Evolutionary conservation across 2,888 invertebrate species (phyloP).

Genomic region (Dendrolimus pini): DNA sequence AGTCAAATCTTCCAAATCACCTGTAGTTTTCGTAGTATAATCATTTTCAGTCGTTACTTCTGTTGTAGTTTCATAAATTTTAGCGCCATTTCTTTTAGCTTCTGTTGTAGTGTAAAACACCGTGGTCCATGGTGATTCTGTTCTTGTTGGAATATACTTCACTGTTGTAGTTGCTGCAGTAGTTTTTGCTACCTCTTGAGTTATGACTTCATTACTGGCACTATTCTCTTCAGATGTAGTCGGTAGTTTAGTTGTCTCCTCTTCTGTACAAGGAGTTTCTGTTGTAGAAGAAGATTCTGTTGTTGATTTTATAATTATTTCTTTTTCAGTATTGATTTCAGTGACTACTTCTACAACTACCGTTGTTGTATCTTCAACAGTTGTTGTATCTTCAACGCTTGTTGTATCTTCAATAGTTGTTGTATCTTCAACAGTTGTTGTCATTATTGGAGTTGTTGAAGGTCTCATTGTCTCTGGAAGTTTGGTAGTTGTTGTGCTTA

Average conservation of each 20-base stretch:
- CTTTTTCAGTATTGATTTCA: constrained; percentile 50
- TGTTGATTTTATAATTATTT: constrained; percentile 26
- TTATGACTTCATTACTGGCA: constrained; percentile 54
- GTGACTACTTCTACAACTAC: constrained; percentile 42
- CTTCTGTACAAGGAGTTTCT: constrained; percentile 18
- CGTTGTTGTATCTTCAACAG: constrained; percentile 37
- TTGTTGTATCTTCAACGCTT: constrained; percentile 22
- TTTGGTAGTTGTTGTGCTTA: constrained; percentile 13
- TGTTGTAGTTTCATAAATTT: constrained; percentile 12
- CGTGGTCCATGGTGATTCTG: constrained; percentile 19
- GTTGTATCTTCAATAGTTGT: constrained; percentile 25
- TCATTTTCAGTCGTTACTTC: constrained; percentile 22
- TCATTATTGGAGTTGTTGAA: constrained; percentile 14
- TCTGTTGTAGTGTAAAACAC: constrained; percentile 19
- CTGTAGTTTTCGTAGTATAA: constrained; percentile 36
- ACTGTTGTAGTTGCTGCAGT: constrained; percentile 14
- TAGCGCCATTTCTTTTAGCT: constrained; percentile 3
- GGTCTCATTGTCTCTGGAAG: constrained; percentile 10
- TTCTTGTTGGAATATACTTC: constrained; percentile 14
- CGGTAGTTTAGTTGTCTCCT: constrained; percentile 10
- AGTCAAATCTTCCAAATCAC: constrained; percentile 41
- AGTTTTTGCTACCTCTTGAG: constrained; percentile 21
- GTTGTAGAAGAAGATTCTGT: constrained; percentile 24
- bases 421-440: constrained; percentile 21
- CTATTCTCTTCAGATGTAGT: constrained; percentile 49